A percentile compares a stretch with the other conserved stretches of the same genome.
Conservation (phyloP, 2,113 vertebrate genomes). For the Crotalus tigris region DNA sequence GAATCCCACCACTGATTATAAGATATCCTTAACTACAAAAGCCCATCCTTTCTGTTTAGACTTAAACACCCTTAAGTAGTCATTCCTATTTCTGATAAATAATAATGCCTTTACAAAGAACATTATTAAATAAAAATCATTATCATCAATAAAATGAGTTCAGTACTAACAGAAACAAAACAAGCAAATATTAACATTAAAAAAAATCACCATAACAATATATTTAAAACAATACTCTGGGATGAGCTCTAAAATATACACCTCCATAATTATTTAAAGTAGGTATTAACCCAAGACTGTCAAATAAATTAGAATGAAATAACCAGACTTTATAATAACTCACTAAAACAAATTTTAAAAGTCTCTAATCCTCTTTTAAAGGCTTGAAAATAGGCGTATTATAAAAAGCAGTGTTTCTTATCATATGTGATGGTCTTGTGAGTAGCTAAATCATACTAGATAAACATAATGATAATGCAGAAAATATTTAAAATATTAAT, state of each 20-base stretch:
- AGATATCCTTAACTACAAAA: background rate
- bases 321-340: background rate
- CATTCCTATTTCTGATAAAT: background rate
- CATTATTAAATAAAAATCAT: background rate
- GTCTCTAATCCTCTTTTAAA: background rate
- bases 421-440: background rate
- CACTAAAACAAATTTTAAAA: background rate
- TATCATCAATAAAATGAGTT: background rate
- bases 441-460: background rate
- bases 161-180: background rate
- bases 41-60: background rate
- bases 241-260: background rate
- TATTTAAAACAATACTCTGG: background rate
- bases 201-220: background rate
- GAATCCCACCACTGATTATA: background rate
- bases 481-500: background rate
- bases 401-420: background rate
- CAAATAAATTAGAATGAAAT: background rate
- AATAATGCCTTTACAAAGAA: background rate
- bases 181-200: background rate
- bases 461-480: background rate
- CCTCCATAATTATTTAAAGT: background rate
- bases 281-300: background rate
- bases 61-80: background rate
- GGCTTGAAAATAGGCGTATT: background rate